Evolutionary conservation across 2,888 invertebrate genomes (phyloP), one percentile per base, ranked within the genome.

Genomic region (Drosophila flavopinicola): DNA sequence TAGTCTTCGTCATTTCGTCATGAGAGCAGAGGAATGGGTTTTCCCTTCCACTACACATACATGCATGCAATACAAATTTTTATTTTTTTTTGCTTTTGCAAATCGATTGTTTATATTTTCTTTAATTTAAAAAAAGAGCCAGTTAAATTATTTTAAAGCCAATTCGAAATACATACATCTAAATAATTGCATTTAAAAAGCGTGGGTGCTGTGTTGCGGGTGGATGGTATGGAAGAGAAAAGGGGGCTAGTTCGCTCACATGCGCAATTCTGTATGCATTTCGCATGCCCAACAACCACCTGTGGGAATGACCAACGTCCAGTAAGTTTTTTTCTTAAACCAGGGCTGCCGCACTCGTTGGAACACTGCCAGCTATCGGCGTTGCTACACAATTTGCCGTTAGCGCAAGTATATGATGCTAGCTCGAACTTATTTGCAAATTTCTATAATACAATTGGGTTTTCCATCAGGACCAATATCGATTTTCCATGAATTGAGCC

Each of bases 21-120:
- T 75, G 84, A 79, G 86, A 85, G 86, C 76, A 78, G 85, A 85
- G 84, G 78, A 83, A n/a, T n/a, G 83, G 84, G 60, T 58, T 78
- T 76, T 78, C 3, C 4, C 20, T 20, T 20, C 20, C 4, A 20
- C 20, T 35, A 17, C 7, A 32, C 6, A 32, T 32, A 13, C 24
- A 4, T 25, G n/a, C n/a, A n/a, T n/a, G n/a, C n/a, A n/a, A n/a
- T n/a, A n/a, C n/a, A n/a, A n/a, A n/a, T n/a, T n/a, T n/a, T n/a
- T n/a, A 17, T 27, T 48, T 70, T 61, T 41, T 29, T 53, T 13
- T 27, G 48, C 29, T 67, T 64, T 64, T 70, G 75, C 78, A 65
- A 76, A 35, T 63, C 39, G 33, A 56, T 61, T 66, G 54, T 56
- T 57, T 49, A 54, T 58, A 44, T 30, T 60, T 29, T 61, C 9